Evolutionary conservation across 30 jellyfish, hydroid and myxozoan genomes (phyloP), one percentile per base, ranked within the genome.

Genomic region (Morbakka virulenta): DNA sequence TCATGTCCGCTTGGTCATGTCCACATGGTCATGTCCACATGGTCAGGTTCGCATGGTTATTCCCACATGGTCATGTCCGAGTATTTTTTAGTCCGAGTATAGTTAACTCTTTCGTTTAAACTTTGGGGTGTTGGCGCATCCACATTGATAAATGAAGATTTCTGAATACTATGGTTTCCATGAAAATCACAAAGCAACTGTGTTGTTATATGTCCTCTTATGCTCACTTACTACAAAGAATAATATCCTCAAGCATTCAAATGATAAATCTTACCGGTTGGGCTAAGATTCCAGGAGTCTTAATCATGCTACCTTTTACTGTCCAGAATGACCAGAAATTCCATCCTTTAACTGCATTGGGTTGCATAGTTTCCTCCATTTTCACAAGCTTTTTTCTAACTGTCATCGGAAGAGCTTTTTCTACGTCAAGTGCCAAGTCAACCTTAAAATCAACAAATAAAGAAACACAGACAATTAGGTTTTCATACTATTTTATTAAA

Each of bases 321-420:
- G 87, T 26, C 99, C 99, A 94, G 51, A 94, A 94, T 32, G 99
- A 82, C 99, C 99, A 94, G 41, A 94, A 75, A 26, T 89, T 72
- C 97, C 97, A 89, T 26, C 89, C 76, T 53, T 91, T 83, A 4
- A 51, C 94, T 20, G 64, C 88, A 50, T 94, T 94, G 22, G 99
- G 99, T 50, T 50, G 82, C 25, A 94, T 63, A 27, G 84, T 30
- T 51, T 94, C 99, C 52, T 94, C 99, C 25, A 67, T 79, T 62
- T 87, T 87, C 4, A 88, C 86, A 33, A 88, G 47, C 70, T 75
- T 94, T 50, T 72, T 63, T 21, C 90, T 95, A n/a, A 94, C 24
- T 9, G 71, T 33, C 33, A 94, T 64, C 11, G 99, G 99, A 3
- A 94, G 64, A 9, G 97, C 96, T 51, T 87, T 87, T 79, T 94